Base-by-base conservation (phyloP, 2,113 vertebrate species). In the Dunckerocampus dactyliophorus region DNA sequence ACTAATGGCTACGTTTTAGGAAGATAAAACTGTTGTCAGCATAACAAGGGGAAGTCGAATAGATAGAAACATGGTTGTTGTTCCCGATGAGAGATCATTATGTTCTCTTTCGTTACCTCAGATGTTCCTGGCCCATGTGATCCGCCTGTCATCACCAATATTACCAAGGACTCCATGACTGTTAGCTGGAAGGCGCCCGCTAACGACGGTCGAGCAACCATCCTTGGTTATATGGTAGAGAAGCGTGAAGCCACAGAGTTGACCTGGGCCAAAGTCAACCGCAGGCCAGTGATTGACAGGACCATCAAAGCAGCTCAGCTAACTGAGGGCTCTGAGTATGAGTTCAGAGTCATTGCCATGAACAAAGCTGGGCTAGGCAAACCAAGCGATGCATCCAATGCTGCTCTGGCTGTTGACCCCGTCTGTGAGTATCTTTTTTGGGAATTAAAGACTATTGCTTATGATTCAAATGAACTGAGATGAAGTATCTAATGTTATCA, bases 341-440 rank as follows among this genome's bases (percentile, higher is more conserved):
- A 99, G 65, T 99, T 93, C 82, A 92, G 97, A 82, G 95, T 99
- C 45, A 98, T 88, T 62, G 97, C 97, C 0, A 52, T 98, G 55
- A 99, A 99, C 84, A 99, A 99, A 81, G 97, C 97, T 1, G 97
- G 97, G 76, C 90, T 92, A 53, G 96, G 97, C 67, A 98, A 98
- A 88, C 96, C 97, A 63, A 99, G 97, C 0, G 93, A 94, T 43
- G 86, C 95, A 5, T 98, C 96, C 65, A 93, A 89, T 47, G 93
- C 93, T 14, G 94, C 82, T 20, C 88, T 93, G 79, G 95, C 96
- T 68, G 85, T 92, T 15, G 97, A 99, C 84, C 96, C 97, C 50
- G 92, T 92, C 79, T 99, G 97, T 99, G 91, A 95, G 97, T 91
- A 47, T 37, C 24, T 22, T 3, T 8, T 69, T 52, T 14, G 8